Evolutionary conservation across 30 jellyfish, hydroid and myxozoan species (phyloP), one percentile per base, ranked within the genome.

Genomic region (Mastigias papua): DNA sequence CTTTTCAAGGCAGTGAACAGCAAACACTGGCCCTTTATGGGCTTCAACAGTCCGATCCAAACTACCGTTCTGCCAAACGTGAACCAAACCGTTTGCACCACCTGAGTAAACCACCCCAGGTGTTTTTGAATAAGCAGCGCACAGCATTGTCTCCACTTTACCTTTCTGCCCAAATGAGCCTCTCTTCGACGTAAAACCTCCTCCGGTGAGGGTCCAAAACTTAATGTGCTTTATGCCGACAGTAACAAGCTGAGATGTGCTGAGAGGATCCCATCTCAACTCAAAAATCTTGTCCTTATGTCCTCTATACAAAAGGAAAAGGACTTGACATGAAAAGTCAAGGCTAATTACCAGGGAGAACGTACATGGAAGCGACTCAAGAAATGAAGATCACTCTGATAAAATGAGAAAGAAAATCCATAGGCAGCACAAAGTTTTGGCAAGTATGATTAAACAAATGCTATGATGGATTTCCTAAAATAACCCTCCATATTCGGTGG

Each of bases 221-320:
- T 93, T 93, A 60, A 93, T 88, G 63, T 93, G 98, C 48, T 95
- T 96, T 73, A 93, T 77, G 16, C 98, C 98, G 48, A 93, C 98
- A 29, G 98, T 93, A 21, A 93, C 97, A 48, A 93, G 72, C 29
- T 83, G 87, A 54, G 89, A 96, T 19, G 88, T 29, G 78, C 62
- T 78, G 85, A 66, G 76, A 2, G 98, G 94, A 30, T 93, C 96
- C 97, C 98, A 93, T 29, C 86, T 92, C 42, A 93, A 61, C 70
- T 93, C 98, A 83, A 93, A 93, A n/a, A 93, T 93, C 96, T 93
- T 93, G 78, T 93, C 98, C 73, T 93, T 93, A 88, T 93, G 98
- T 32, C 94, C 98, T 33, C 98, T 93, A 69, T 1, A 62, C 4
- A 1, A 27, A 48, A 64, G 54, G 32, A n/a, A 79, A 46, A 66